Evolutionary conservation across 2,888 invertebrate species (phyloP), one percentile per base, ranked within the genome.

Genomic region (Eulithis prunata): DNA sequence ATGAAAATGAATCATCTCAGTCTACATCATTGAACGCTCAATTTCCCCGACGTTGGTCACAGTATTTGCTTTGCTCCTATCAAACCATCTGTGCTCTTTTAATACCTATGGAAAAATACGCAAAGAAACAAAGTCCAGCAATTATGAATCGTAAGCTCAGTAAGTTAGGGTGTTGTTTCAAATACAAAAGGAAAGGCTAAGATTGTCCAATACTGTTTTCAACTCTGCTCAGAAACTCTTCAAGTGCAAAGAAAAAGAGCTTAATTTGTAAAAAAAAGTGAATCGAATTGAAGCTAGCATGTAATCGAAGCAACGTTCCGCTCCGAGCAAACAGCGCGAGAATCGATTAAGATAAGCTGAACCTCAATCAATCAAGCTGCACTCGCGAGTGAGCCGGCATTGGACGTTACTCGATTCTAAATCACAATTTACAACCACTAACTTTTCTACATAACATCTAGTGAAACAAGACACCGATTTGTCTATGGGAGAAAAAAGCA

Each of bases 321-420:
- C 7, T 58, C 4, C 12, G 66, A 55, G 47, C 43, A 54, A 59
- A 43, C 5, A 13, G 36, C 53, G 57, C 49, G 45, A 53, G 47
- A 53, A 68, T 67, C 67, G 61, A 68, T 68, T 64, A 64, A 57
- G 57, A 61, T 64, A 68, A 61, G 51, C 51, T 49, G 57, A 51
- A 10, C 36, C 51, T 51, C 62, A 46, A 68, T 68, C 64, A 28
- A 68, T 68, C 64, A 61, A 21, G 41, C 58, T 66, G 59, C 62
- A 49, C 21, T 49, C 49, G 21, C 49, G 2, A 41, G 14, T 7
- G 49, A 49, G 14, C 49, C 10, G 47, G 14, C 47, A 11, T 5
- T 47, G 6, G 49, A 14, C 21, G 21, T 12, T 6, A 47, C 14
- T 8, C 47, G 47, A 47, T 8, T 21, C 13, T 14, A 11, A 11